Percentiles rank a stretch among this genome's conserved stretches.
Conservation (phyloP, 2,888 invertebrate species). For the Gisinianus flammeolus region DNA sequence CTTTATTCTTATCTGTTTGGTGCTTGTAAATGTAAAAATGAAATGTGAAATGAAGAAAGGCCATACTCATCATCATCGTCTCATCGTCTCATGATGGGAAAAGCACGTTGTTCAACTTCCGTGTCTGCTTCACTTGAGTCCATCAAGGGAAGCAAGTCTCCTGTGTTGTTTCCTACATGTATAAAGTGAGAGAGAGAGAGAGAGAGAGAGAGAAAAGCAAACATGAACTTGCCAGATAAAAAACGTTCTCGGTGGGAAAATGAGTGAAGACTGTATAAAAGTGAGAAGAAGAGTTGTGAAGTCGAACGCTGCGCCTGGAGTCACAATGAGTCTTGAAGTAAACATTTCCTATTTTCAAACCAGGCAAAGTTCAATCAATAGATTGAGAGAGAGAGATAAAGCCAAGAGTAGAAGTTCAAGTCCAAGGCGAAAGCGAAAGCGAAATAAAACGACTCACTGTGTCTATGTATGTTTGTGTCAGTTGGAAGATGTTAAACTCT, state of each 20-base stretch:
- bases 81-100: no score
- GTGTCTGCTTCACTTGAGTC: no score
- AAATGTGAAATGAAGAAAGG: no score
- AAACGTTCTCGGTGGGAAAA: background rate
- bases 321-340: background rate
- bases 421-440: background rate
- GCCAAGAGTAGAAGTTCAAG: background rate
- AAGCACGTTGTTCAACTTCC: no score
- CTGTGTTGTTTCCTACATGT: background rate
- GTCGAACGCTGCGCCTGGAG: background rate
- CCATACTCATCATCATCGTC: no score
- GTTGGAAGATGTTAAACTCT: background rate
- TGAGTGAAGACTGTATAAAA: constrained; percentile 2
- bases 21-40: no score
- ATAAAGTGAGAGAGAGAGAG: background rate
- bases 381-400: constrained; percentile 22
- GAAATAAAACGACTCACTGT: background rate
- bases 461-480: background rate
- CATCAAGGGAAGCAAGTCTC: background rate
- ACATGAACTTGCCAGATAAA: constrained; percentile 7
- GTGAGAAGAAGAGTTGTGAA: background rate
- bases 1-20: no score
- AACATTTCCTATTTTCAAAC: background rate
- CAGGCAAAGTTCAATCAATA: background rate
- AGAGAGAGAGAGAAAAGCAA: background rate